Base-by-base conservation (phyloP, 2,888 invertebrate species). In the Leucophenga maculata region DNA sequence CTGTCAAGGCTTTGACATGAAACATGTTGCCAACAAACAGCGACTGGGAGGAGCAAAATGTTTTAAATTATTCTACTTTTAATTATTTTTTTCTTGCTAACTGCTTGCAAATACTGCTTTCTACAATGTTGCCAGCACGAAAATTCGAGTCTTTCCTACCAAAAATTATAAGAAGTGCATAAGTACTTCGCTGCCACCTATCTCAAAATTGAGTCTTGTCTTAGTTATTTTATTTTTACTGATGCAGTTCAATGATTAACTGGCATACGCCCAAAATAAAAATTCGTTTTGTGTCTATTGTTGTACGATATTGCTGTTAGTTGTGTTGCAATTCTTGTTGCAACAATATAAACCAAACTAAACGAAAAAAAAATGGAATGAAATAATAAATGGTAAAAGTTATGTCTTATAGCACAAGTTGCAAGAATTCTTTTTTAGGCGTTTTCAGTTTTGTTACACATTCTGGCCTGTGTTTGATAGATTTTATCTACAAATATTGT, bases 171-270 rank as follows among this genome's bases (percentile, higher is more conserved):
- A 26, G 26, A 39, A 39, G 39, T 39, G 39, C 11, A 39, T 39
- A 6, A 6, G 9, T 11, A 3, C 16, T 11, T 18, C 20, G 52
- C 14, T 52, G 0, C 6, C 9, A 52, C 52, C 20, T 0, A 18
- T 14, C 26, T 55, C 22, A 26, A 20, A 9, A 55, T 55, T n/a
- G 4, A 20, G 18, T 52, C 16, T 52, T 52, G 22, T 14, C 82
- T 80, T 83, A 76, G 83, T 80, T 73, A 77, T 77, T 79, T 77
- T 70, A 69, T 74, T 78, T 79, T 75, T 18, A 31, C 32, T 83
- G 80, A 80, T 80, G 80, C 80, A 80, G 80, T 80, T 80, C 80
- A 83, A 83, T 80, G 80, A 80, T 80, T 80, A 80, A 80, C 60
- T 60, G 60, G 60, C 60, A 60, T 39, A 60, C 60, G 60, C 60